Conservation (phyloP, 2,113 vertebrate species). For the Tupaia tana region DNA sequence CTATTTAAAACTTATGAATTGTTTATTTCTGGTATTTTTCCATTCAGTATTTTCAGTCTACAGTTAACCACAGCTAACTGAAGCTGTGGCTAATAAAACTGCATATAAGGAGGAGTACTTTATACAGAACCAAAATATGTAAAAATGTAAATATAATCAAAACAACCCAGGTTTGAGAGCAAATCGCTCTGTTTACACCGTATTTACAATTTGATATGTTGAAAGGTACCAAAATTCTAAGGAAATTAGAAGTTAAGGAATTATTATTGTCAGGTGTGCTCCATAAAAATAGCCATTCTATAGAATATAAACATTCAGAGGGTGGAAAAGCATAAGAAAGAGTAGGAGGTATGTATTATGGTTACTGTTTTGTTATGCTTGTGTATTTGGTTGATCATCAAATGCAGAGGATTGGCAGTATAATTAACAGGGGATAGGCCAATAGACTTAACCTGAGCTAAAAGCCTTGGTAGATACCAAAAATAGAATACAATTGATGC, state of each 20-base stretch:
- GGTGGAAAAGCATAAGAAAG: neutral
- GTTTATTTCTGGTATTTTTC: no score
- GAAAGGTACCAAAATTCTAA: neutral
- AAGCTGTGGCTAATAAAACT: no score
- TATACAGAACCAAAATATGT: neutral
- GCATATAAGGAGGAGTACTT: no score
- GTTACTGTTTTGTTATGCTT: neutral
- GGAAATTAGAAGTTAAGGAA: constrained; percentile 8
- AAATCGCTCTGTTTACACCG: neutral
- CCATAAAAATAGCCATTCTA: neutral
- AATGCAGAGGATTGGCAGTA: neutral
- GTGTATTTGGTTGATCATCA: neutral
- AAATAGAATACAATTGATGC: neutral
- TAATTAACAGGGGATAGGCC: neutral
- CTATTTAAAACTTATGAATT: no score
- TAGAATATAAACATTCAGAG: neutral
- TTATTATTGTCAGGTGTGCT: neutral
- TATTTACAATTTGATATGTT: neutral
- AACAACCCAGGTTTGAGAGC: neutral
- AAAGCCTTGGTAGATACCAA: neutral
- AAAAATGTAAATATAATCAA: neutral
- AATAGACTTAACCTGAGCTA: neutral
- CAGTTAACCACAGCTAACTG: no score
- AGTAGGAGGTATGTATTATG: neutral
- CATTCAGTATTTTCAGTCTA: no score